Percentiles rank a stretch among this genome's conserved stretches.
Conservation (phyloP, 2,797 vertebrate genomes). For the Glossophaga mutica region DNA sequence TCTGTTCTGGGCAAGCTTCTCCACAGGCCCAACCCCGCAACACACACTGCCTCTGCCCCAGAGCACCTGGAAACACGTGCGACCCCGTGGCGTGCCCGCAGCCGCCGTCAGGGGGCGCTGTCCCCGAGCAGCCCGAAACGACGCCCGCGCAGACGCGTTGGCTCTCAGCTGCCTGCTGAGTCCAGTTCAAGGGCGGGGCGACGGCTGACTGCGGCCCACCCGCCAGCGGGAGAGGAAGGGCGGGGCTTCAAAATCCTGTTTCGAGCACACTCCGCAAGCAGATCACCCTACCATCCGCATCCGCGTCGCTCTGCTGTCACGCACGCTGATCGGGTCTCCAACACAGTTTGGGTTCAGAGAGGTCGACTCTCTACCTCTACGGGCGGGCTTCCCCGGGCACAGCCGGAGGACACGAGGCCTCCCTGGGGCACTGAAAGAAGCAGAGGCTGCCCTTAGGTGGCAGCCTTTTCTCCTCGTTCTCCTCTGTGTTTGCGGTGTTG, state of each 20-base stretch:
- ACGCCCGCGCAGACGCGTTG: background rate
- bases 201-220: background rate
- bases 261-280: background rate
- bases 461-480: background rate
- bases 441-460: background rate
- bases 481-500: no score
- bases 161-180: constrained; percentile 30
- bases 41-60: background rate
- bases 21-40: background rate
- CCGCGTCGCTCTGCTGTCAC: background rate
- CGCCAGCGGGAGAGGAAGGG: background rate
- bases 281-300: background rate
- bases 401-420: background rate
- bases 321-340: background rate
- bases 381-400: no score
- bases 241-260: background rate
- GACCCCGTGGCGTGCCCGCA: background rate
- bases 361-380: background rate
- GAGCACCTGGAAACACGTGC: constrained; percentile 40
- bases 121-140: background rate
- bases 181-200: background rate
- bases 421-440: rapidly evolving
- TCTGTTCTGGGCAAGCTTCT: background rate
- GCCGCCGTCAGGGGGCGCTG: constrained; percentile 14
- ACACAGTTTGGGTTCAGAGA: background rate